Evolutionary conservation across 2,888 invertebrate species (phyloP).

Genomic region (Megalurothrips usitatus): DNA sequence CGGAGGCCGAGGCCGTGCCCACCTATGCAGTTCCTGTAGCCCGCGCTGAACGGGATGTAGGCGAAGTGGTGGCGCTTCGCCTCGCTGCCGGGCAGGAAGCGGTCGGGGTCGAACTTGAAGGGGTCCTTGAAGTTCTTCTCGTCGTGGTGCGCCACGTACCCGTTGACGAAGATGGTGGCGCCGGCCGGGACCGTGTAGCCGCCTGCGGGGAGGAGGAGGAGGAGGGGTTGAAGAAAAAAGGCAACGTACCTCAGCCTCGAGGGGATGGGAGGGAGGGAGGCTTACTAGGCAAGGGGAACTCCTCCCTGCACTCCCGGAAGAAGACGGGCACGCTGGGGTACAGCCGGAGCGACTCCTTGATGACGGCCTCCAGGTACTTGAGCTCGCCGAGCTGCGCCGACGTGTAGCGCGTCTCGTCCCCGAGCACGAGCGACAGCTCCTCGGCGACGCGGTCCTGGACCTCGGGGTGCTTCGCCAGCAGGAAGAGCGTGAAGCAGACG

Average conservation of each 20-base stretch:
- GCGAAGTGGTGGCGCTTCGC: neutral
- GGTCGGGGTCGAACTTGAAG: neutral
- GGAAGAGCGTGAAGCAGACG: slow-evolving; percentile 48
- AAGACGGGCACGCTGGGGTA: slow-evolving; percentile 66
- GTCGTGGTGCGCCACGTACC: neutral
- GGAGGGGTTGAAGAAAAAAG: neutral
- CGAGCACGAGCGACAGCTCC: slow-evolving; percentile 51
- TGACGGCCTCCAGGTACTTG: slow-evolving; percentile 64
- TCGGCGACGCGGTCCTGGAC: slow-evolving; percentile 44
- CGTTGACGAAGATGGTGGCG: neutral
- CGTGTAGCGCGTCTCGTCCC: slow-evolving; percentile 48
- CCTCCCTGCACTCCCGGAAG: slow-evolving; percentile 54
- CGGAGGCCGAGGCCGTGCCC: neutral
- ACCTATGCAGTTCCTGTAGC: neutral
- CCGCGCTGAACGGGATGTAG: neutral
- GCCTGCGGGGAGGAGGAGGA: neutral
- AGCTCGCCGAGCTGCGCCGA: slow-evolving; percentile 57
- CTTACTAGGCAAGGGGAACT: slow-evolving; percentile 38
- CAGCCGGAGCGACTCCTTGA: slow-evolving; percentile 62
- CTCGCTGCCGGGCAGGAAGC: neutral
- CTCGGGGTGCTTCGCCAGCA: slow-evolving; percentile 46
- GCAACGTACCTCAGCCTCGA: neutral
- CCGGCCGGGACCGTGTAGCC: neutral
- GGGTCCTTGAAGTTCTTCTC: neutral
- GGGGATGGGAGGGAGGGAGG: neutral